Evolutionary conservation across 2,888 invertebrate species (phyloP), one percentile per base, ranked within the genome.

Genomic region (Branchellion lobata): DNA sequence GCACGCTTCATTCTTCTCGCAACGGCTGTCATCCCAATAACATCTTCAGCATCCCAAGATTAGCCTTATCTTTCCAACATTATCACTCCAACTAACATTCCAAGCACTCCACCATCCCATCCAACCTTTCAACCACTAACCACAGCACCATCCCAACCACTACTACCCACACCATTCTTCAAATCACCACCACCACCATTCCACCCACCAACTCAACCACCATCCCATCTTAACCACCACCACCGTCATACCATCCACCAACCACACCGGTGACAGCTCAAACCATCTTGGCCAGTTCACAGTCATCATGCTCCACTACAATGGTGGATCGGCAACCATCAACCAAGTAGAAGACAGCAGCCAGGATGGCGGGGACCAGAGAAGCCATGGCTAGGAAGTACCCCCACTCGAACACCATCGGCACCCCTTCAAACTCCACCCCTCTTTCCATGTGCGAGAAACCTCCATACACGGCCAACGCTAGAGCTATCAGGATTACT

Each of bases 241-340:
- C 40, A 40, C 40, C 40, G 8, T 14, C 5, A 40, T 14, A 40
- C 5, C 29, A 1, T 29, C n/a, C 33, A 21, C 69, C 31, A n/a
- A 14, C 24, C 61, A 29, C 29, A 14, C 24, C 61, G 0, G 11
- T 61, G 61, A 5, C 74, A 29, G 74, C 18, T 14, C 57, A 81
- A 24, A 81, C 81, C 81, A 81, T 81, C 65, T 79, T 81, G 27
- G 81, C 81, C 18, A 79, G 74, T 29, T 81, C 81, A 68, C 81
- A 81, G 57, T 81, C 81, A 31, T 81, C 81, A 68, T 81, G 81
- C 36, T 81, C 81, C 36, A 78, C 72, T 24, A 81, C 65, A 21
- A 79, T 74, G 0, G 77, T 77, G 31, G 47, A 40, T n/a, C 81
- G 75, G 33, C 81, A 79, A 1, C 81, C 81, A 29, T 81, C 81